Conservation (phyloP, 2,797 vertebrate genomes). For the Gobionotothen gibberifrons region DNA sequence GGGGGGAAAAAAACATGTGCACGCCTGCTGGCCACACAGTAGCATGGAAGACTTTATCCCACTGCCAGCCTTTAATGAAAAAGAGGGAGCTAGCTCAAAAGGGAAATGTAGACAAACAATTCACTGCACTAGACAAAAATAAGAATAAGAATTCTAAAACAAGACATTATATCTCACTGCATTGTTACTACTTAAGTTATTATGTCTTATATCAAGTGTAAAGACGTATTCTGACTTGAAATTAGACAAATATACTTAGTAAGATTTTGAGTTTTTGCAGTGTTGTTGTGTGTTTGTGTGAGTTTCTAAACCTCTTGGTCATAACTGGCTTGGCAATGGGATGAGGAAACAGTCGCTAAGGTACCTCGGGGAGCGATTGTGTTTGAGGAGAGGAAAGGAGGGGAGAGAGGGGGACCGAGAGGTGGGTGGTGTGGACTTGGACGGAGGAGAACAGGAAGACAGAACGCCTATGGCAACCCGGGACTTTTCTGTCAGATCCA, state of each 20-base stretch:
- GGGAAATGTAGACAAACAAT: constrained; percentile 54
- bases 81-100: constrained; percentile 61
- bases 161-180: too few species aligned
- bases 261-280: too few species aligned
- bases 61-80: constrained; percentile 63
- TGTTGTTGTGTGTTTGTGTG: constrained; percentile 18
- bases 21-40: constrained; percentile 73
- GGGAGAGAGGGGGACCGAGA: constrained; percentile 6
- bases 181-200: too few species aligned
- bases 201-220: too few species aligned
- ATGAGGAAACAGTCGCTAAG: constrained; percentile 63
- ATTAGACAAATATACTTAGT: too few species aligned
- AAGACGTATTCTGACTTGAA: too few species aligned
- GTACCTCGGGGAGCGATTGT: constrained; percentile 73
- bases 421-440: constrained; percentile 63
- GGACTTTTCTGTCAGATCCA: constrained; percentile 83
- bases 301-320: constrained; percentile 65
- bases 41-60: constrained; percentile 68
- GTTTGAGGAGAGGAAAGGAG: constrained; percentile 63
- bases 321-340: constrained; percentile 58
- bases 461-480: constrained; percentile 81
- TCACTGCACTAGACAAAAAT: too few species aligned
- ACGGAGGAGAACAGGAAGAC: constrained; percentile 82
- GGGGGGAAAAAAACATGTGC: constrained; percentile 73
- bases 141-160: too few species aligned